A percentile compares a stretch with the other conserved stretches of the same genome.
Evolutionary conservation across 2,113 vertebrate genomes (phyloP).

Genomic region (Sapayoa aenigma): DNA sequence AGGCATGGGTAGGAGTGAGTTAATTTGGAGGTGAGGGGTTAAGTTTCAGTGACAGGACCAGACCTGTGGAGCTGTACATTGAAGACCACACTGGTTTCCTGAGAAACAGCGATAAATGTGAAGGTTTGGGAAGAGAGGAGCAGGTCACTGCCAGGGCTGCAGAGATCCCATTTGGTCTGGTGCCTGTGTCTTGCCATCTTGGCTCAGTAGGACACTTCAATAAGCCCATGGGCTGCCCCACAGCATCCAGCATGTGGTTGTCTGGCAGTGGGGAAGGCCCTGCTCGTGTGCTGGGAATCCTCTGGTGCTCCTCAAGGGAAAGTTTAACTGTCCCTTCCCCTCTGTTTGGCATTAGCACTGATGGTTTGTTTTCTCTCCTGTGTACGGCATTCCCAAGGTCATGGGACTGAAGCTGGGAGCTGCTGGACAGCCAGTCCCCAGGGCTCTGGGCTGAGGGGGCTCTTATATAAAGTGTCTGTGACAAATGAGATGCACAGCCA

Average conservation of each 20-base stretch:
- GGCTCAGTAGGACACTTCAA: neutral
- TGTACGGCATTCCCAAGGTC: accelerated
- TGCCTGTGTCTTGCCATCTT: neutral
- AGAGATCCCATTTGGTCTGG: accelerated
- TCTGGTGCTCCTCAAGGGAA: neutral
- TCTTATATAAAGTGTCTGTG: neutral
- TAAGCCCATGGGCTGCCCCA: neutral
- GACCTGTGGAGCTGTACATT: neutral
- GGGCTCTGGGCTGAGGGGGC: neutral
- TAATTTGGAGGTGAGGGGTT: neutral
- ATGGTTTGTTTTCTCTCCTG: neutral
- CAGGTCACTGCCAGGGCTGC: neutral
- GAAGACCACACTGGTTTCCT: neutral
- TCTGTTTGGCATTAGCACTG: neutral
- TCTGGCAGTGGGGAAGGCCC: neutral
- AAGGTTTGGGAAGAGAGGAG: neutral
- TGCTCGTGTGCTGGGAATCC: neutral
- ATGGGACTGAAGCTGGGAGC: accelerated
- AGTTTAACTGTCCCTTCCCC: neutral
- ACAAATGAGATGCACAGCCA: neutral
- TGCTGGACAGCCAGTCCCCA: neutral
- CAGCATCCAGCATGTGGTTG: neutral
- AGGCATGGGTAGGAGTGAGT: neutral
- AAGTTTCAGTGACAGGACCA: accelerated
- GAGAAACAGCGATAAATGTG: accelerated